These are phyloP conservation scores for Prenolepis imparis DNA, from an alignment of 2,888 invertebrate species.

Conservation along the genomic window DNA sequence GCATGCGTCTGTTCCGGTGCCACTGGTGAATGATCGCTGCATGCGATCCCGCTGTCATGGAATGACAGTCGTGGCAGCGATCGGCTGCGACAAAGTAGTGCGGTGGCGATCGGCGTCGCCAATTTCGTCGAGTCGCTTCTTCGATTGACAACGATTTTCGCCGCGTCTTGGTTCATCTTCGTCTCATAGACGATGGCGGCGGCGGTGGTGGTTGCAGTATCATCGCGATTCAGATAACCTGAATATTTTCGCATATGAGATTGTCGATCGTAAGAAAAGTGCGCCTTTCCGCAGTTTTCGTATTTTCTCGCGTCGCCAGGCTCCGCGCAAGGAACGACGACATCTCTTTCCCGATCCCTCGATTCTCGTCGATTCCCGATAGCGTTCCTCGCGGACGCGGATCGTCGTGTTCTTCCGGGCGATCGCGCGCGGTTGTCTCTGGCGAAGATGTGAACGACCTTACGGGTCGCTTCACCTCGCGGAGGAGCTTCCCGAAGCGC, in stretches of 20 bases:
- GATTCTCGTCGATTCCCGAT: conserved; percentile 22
- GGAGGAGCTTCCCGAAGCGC: conserved; percentile 16
- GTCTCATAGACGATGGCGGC: conserved; percentile 4
- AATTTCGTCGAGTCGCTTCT: background rate
- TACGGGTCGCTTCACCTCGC: conserved; percentile 56
- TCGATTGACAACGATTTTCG: conserved; percentile 13
- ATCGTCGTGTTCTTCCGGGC: conserved; percentile 34
- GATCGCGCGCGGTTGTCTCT: conserved; percentile 37
- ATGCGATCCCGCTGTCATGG: conserved; percentile 87
- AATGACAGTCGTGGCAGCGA: conserved; percentile 90
- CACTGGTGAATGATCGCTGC: conserved; percentile 74
- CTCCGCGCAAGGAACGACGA: background rate
- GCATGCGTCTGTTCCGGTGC: conserved; percentile 85
- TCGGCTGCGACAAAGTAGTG: conserved; percentile 88
- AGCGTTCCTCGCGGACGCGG: conserved; percentile 7
- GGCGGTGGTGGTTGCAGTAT: background rate
- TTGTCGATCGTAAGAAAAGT: conserved; percentile 35
- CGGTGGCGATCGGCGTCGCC: conserved; percentile 42
- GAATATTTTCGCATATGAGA: conserved; percentile 59
- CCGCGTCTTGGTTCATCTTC: conserved; percentile 22
- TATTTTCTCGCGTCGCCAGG: conserved; percentile 40
- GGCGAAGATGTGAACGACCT: conserved; percentile 56
- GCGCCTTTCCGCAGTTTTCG: conserved; percentile 58
- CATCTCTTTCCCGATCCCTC: conserved; percentile 23
- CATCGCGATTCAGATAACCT: conserved; percentile 51